These are phyloP conservation scores for Corapipo altera DNA, from an alignment of 2,113 vertebrate species.

Conservation along the genomic window DNA sequence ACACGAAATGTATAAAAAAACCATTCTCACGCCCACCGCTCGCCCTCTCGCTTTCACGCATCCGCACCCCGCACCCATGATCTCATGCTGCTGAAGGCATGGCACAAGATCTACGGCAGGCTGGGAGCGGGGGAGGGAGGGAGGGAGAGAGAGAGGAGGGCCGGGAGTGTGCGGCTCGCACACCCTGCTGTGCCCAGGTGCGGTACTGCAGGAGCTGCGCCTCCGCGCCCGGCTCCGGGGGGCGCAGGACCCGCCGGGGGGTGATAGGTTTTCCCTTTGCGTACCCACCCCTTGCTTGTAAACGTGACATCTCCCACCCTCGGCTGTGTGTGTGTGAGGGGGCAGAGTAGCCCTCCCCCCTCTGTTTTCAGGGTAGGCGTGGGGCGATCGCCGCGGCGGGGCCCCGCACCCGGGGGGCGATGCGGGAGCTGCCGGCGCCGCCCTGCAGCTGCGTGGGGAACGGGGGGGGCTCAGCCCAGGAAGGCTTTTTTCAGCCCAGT, in stretches of 20 bases:
- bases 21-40: slow-evolving; percentile 21
- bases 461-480: neutral
- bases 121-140: neutral
- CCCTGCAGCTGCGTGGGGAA: neutral
- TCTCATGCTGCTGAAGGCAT: slow-evolving; percentile 48
- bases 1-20: neutral
- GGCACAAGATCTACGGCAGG: slow-evolving; percentile 18
- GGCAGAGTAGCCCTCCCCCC: neutral
- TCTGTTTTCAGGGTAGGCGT: neutral
- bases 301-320: neutral
- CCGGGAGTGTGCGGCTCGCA: neutral
- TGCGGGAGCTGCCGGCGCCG: neutral
- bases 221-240: neutral
- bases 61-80: slow-evolving; percentile 44
- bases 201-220: slow-evolving; percentile 34
- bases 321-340: neutral
- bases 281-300: neutral
- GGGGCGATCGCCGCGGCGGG: neutral
- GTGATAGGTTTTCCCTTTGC: neutral
- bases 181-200: slow-evolving; percentile 49
- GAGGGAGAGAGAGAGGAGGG: neutral
- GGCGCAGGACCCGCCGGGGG: neutral
- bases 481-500: neutral
- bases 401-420: neutral
- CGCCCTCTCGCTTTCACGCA: slow-evolving; percentile 52